Evolutionary conservation across 1,140 invertebrate species (phyloP).

Genomic region (Glomeris maerens): DNA sequence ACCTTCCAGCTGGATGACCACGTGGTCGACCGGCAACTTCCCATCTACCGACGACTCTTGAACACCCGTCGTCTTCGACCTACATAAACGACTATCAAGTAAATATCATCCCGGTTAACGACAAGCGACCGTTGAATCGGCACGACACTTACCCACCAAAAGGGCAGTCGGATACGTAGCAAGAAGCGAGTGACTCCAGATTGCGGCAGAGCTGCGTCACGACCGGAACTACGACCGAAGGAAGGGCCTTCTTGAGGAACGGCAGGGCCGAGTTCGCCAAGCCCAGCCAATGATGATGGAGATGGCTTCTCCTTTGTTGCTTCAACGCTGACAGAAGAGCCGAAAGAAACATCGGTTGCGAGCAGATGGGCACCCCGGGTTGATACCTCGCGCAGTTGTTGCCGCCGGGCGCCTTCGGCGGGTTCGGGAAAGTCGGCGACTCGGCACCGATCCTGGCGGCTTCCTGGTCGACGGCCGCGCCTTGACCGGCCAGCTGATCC

Average conservation of each 20-base stretch:
- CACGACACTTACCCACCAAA: neutral
- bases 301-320: slow-evolving; percentile 40
- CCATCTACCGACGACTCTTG: neutral
- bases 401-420: no score
- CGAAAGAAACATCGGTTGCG: slow-evolving; percentile 73
- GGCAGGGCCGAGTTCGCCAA: slow-evolving; percentile 61
- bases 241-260: slow-evolving; percentile 54
- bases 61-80: neutral
- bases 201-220: slow-evolving; percentile 72
- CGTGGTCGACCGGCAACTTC: slow-evolving; percentile 55
- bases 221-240: slow-evolving; percentile 57
- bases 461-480: slow-evolving; percentile 27
- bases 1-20: slow-evolving; percentile 62
- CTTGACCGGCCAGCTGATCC: slow-evolving; percentile 43
- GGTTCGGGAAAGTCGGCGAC: no score
- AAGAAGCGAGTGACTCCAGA: slow-evolving; percentile 47
- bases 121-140: neutral
- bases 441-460: no score
- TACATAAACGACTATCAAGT: neutral
- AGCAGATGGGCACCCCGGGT: slow-evolving; percentile 44
- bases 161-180: slow-evolving; percentile 26
- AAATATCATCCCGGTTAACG: slow-evolving; percentile 1
- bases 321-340: slow-evolving; percentile 61
- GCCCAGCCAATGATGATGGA: slow-evolving; percentile 65
- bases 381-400: no score